Conservation (phyloP, 2,888 invertebrate species). For the Phaonia tiefii region DNA sequence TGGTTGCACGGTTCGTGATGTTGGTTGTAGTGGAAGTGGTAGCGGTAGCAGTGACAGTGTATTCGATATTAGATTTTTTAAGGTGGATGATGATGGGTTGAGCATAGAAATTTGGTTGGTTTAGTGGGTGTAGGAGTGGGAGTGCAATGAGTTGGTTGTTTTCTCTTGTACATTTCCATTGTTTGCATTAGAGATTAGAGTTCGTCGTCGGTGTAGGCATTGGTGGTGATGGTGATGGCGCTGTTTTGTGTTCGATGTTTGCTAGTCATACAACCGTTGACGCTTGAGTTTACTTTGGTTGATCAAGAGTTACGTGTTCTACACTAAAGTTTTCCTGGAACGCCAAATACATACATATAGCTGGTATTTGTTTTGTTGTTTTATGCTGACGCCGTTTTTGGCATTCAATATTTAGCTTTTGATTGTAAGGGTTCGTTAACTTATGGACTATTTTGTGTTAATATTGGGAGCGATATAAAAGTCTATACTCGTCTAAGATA, state of each 20-base stretch:
- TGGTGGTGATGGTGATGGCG: not conserved
- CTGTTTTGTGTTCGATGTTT: too few species aligned
- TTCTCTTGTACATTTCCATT: slow-evolving; percentile 52
- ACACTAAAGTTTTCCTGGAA: too few species aligned
- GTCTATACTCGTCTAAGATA: too few species aligned
- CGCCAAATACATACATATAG: too few species aligned
- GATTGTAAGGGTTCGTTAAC: too few species aligned
- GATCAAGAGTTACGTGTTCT: too few species aligned
- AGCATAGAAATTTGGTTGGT: slow-evolving; percentile 5
- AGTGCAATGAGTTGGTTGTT: slow-evolving; percentile 1
- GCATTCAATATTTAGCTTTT: too few species aligned
- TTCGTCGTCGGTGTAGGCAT: slow-evolving; percentile 32
- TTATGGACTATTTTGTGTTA: too few species aligned
- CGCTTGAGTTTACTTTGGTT: not conserved
- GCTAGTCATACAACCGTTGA: not conserved
- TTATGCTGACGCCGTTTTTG: too few species aligned
- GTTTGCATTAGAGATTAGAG: slow-evolving; percentile 64
- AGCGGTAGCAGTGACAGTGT: slow-evolving; percentile 10
- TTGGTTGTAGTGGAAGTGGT: slow-evolving; percentile 20
- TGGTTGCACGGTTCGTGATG: not conserved
- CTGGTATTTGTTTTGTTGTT: too few species aligned
- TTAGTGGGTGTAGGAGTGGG: slow-evolving; percentile 50
- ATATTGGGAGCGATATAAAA: too few species aligned
- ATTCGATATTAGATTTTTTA: not conserved
- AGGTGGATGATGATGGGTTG: not conserved